phyloP scores from a whole-genome alignment of 2,888 invertebrate species.

The Metopia argyrocephala region DNA sequence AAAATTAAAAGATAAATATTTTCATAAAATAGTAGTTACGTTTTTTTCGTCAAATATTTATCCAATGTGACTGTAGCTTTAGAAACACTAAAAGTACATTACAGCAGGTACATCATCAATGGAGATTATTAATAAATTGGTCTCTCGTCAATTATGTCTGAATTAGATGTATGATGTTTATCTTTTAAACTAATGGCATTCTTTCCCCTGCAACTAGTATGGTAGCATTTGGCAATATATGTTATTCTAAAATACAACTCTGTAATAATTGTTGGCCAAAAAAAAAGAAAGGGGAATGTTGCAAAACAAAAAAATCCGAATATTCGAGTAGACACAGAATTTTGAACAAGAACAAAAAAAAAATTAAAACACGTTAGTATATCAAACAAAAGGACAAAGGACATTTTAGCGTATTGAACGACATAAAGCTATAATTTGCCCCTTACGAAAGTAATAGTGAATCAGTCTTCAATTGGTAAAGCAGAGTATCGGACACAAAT shows the following conservation, averaged over 20 bases:
- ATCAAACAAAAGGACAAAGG: constrained; percentile 62
- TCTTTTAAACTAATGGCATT: no score
- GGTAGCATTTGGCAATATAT: no score
- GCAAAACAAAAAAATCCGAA: not conserved
- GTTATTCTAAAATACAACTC: constrained; percentile 25
- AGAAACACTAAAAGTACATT: no score
- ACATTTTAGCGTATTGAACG: constrained; percentile 57
- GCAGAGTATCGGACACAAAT: constrained; percentile 18
- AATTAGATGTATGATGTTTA: no score
- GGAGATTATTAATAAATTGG: no score
- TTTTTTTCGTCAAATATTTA: no score
- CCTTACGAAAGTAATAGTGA: not conserved
- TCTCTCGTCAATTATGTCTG: no score
- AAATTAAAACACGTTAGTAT: constrained; percentile 18
- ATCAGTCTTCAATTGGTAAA: constrained; percentile 33
- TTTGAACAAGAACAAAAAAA: not conserved
- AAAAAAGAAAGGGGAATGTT: not conserved
- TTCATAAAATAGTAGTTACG: no score
- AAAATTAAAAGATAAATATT: no score
- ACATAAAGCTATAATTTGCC: constrained; percentile 18
- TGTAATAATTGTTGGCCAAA: not conserved
- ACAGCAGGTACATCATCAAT: no score
- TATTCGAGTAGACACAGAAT: constrained; percentile 46
- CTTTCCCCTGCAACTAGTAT: no score
- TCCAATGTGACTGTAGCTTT: no score